Conservation (phyloP, 2,113 vertebrate species). For the Cyanoramphus novaezelandiae region DNA sequence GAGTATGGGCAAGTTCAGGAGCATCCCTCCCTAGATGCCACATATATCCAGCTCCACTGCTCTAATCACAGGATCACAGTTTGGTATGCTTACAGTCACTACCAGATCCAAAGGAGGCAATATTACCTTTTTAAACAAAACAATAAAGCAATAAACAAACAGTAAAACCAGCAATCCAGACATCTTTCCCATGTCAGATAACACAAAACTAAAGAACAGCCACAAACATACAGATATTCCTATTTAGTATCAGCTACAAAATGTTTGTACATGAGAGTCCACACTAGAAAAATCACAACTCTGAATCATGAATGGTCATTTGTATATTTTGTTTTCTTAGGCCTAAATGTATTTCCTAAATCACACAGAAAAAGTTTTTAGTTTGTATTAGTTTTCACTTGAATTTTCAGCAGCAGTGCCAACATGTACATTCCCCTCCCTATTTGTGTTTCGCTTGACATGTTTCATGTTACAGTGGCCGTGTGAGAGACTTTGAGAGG, state of each 20-base stretch:
- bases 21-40: background rate
- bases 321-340: background rate
- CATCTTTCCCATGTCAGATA: slow-evolving; percentile 37
- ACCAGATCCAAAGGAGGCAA: slow-evolving; percentile 15
- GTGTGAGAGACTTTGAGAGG: slow-evolving; percentile 50
- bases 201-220: slow-evolving; percentile 34
- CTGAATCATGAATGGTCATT: background rate
- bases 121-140: slow-evolving; percentile 58
- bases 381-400: background rate
- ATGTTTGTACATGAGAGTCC: background rate
- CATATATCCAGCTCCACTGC: background rate
- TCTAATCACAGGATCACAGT: background rate
- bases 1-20: background rate
- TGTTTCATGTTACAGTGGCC: slow-evolving; percentile 58
- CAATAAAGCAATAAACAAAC: slow-evolving; percentile 59
- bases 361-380: background rate
- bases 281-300: background rate
- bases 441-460: background rate
- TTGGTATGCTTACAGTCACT: background rate
- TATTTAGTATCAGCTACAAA: slow-evolving; percentile 18
- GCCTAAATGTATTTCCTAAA: background rate
- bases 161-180: slow-evolving; percentile 44
- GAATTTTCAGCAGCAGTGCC: slow-evolving; percentile 2
- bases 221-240: background rate
- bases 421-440: background rate